Conservation (phyloP, 2,888 invertebrate species). For the Colletes collaris region DNA sequence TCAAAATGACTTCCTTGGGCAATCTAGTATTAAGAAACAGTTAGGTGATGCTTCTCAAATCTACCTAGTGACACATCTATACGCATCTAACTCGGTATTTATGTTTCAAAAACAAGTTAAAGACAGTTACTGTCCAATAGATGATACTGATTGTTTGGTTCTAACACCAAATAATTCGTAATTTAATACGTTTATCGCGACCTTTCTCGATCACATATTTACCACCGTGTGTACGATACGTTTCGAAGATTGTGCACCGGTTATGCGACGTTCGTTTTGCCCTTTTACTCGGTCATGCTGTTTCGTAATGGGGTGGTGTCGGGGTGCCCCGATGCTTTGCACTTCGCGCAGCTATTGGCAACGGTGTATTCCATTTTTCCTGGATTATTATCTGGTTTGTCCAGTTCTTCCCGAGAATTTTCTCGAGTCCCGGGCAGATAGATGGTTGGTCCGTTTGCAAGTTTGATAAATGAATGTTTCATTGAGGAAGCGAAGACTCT, state of each 20-base stretch:
- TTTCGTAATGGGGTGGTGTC: slow-evolving; percentile 1
- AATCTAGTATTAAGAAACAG: no score
- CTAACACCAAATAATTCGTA: no score
- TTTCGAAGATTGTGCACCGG: neutral
- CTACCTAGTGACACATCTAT: no score
- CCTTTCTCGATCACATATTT: no score
- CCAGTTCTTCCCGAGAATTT: slow-evolving; percentile 5
- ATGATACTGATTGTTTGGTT: no score
- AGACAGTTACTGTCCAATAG: no score
- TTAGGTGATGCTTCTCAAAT: no score
- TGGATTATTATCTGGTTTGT: slow-evolving; percentile 9
- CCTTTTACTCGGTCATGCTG: neutral
- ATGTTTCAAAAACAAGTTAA: no score
- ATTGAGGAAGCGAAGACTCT: slow-evolving; percentile 1
- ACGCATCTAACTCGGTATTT: no score
- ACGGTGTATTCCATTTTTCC: neutral
- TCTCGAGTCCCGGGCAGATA: neutral
- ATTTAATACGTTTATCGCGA: no score
- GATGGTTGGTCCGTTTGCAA: neutral
- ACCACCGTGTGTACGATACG: no score
- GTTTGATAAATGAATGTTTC: slow-evolving; percentile 11
- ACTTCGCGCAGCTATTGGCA: neutral
- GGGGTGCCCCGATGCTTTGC: neutral
- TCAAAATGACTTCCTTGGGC: no score
- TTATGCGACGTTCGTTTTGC: neutral